A percentile compares a stretch with the other conserved stretches of the same genome.
Conservation (phyloP, 2,888 invertebrate species). For the Notodonta ziczac region DNA sequence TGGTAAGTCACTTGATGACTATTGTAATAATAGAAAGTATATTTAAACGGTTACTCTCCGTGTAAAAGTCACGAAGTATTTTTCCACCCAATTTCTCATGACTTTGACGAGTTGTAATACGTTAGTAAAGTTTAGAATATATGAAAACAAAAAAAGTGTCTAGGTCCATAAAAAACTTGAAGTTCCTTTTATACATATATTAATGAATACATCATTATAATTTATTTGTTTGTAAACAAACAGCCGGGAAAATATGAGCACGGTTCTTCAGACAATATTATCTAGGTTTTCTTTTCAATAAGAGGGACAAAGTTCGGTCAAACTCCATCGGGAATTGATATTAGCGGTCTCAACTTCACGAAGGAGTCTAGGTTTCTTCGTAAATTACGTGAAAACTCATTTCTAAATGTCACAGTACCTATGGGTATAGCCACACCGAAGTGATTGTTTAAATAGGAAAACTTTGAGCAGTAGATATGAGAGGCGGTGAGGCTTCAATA, state of each 20-base stretch:
- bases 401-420: conserved; percentile 19
- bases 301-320: conserved; percentile 1
- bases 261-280: neutral
- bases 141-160: too few species aligned
- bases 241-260: neutral
- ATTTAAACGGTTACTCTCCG: conserved; percentile 24
- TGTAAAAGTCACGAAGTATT: conserved; percentile 24
- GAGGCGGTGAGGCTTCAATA: conserved; percentile 59
- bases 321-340: conserved; percentile 10
- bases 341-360: conserved; percentile 8
- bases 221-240: neutral
- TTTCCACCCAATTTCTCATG: conserved; percentile 30
- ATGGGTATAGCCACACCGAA: conserved; percentile 23
- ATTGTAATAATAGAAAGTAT: conserved; percentile 33
- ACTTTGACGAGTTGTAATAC: conserved; percentile 7
- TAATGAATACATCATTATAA: too few species aligned
- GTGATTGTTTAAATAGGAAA: conserved; percentile 63
- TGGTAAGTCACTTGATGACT: conserved; percentile 45
- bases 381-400: conserved; percentile 25
- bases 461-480: conserved; percentile 59
- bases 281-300: neutral
- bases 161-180: too few species aligned
- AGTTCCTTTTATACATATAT: neutral
- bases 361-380: conserved; percentile 17
- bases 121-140: too few species aligned